Base-by-base conservation (phyloP, 2,888 invertebrate species). In the Schrankia costaestrigalis region DNA sequence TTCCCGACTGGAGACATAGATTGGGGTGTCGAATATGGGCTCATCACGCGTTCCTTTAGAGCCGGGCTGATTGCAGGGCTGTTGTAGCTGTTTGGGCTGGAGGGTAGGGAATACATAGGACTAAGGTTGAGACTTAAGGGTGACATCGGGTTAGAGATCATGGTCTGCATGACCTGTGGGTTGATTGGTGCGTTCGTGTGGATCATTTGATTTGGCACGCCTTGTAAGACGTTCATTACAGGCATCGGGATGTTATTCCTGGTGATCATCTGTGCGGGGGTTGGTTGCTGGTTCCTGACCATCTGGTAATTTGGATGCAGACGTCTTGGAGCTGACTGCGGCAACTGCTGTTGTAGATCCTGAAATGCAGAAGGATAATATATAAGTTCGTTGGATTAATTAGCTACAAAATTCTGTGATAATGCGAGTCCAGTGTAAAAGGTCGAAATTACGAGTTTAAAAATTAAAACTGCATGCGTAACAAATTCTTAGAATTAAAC, bases 41-140 rank as follows among this genome's bases (percentile, higher is more conserved):
- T 85, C 40, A 77, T 61, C 3, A 75, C 56, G 23, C 73, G 71
- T 9, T 82, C 80, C 36, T 62, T 69, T 19, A 73, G 78, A 8
- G 68, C 77, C 4, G 86, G 86, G 30, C 84, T 84, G 51, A 84
- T 71, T 0, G 71, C 72, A 1, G 86, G 83, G 31, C 83, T 85
- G 38, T 74, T 78, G 51, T 75, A 81, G 31, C 59, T 72, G 1
- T 70, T 79, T 0, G 86, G 84, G 41, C 83, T 83, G 3, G 79
- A 59, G 0, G 83, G 80, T 8, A 82, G 44, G 0, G 83, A 80
- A 34, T 82, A 82, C 67, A 81, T 75, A 0, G 81, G 75, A 35
- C 80, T 82, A 4, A 84, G 62, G 33, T 72, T 85, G 1, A 87
- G 65, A 19, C 71, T 82, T 0, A 86, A 54, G 0, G 86, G 86